These are phyloP conservation scores for Vidua chalybeata DNA, from an alignment of 2,113 vertebrate species.

Conservation along the genomic window DNA sequence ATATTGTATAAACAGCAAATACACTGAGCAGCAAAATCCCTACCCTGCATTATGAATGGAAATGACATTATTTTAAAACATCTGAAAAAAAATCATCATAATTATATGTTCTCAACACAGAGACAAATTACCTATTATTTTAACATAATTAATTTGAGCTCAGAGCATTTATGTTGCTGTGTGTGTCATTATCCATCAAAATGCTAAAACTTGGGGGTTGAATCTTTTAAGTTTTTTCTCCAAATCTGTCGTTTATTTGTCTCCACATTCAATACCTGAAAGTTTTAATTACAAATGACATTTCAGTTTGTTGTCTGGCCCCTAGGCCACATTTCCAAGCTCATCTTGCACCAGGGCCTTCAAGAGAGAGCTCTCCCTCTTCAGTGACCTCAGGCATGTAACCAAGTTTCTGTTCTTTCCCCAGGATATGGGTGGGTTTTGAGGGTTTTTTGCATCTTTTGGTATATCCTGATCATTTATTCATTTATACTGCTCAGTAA, in stretches of 20 bases:
- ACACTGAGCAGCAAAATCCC: slow-evolving; percentile 56
- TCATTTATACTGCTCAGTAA: neutral
- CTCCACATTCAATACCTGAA: neutral
- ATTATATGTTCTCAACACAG: slow-evolving; percentile 67
- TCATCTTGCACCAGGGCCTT: neutral
- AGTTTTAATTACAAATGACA: neutral
- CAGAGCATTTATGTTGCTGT: slow-evolving; percentile 41
- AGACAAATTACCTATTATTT: slow-evolving; percentile 65
- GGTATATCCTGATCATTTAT: neutral
- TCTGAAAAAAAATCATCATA: slow-evolving; percentile 54
- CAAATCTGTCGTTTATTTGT: neutral
- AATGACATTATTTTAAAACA: slow-evolving; percentile 70
- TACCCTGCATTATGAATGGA: slow-evolving; percentile 48
- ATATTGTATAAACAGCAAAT: slow-evolving; percentile 68
- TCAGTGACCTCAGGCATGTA: neutral
- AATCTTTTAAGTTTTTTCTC: slow-evolving; percentile 2
- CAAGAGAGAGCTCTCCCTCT: neutral
- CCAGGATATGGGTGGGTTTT: rapidly evolving
- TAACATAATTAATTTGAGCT: slow-evolving; percentile 68
- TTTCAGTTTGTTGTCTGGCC: neutral
- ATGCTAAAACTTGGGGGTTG: slow-evolving; percentile 17
- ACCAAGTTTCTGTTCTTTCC: neutral
- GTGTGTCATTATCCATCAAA: slow-evolving; percentile 61
- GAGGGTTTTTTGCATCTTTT: neutral
- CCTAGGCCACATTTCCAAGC: neutral